A percentile compares a stretch with the other conserved stretches of the same genome.
Conservation (phyloP, 2,888 invertebrate genomes). For the Ellobium chinense region DNA sequence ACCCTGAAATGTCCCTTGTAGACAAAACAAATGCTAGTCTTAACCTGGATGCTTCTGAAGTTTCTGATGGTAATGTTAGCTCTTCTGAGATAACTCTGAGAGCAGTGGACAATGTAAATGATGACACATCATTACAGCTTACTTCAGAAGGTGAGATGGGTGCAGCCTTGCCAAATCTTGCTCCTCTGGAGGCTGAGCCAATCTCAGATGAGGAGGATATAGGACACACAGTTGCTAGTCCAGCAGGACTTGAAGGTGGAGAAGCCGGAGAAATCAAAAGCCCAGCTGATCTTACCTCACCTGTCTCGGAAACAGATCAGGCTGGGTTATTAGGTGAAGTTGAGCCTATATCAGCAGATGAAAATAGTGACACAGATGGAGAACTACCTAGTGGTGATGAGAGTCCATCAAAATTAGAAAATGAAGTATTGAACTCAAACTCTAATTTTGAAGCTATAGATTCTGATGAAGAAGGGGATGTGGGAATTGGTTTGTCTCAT, state of each 20-base stretch:
- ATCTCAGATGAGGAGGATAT: conserved; percentile 49
- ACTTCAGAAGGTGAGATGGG: background rate
- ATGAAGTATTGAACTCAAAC: background rate
- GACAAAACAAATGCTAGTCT: background rate
- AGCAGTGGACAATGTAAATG: background rate
- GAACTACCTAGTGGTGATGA: conserved; percentile 44
- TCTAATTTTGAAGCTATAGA: conserved; percentile 46
- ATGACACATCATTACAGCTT: conserved; percentile 1
- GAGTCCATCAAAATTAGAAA: background rate
- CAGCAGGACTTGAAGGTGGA: conserved; percentile 20
- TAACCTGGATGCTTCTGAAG: background rate
- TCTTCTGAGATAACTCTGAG: conserved; percentile 6
- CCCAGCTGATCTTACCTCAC: conserved; percentile 20
- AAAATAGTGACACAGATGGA: conserved; percentile 46
- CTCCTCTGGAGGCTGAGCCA: conserved; percentile 41
- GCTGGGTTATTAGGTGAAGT: conserved; percentile 34
- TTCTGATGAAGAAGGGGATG: conserved; percentile 42
- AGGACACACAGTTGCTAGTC: conserved; percentile 16
- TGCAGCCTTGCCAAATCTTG: background rate
- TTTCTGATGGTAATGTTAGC: conserved; percentile 14
- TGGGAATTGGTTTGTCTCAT: background rate
- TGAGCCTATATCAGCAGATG: conserved; percentile 47
- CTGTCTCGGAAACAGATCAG: conserved; percentile 27
- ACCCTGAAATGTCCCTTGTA: background rate
- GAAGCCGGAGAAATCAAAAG: conserved; percentile 41